Conservation (phyloP, 2,113 vertebrate species). For the Heptranchias perlo region DNA sequence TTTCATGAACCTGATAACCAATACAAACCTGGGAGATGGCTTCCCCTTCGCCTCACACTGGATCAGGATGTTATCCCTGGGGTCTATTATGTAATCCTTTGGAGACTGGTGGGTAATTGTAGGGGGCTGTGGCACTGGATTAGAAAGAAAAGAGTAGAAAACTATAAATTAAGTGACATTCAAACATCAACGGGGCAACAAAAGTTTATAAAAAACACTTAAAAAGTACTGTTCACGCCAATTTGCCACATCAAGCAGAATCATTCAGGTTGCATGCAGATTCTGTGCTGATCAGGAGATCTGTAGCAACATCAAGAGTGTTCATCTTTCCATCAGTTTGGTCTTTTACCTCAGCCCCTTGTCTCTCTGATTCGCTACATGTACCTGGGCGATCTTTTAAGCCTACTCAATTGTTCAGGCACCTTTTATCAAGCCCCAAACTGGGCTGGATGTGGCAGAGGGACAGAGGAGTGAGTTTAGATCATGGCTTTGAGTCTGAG, state of each 20-base stretch:
- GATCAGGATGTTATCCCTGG: conserved; percentile 88
- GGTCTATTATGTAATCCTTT: conserved; percentile 93
- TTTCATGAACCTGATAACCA: neutral
- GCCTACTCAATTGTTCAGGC: neutral
- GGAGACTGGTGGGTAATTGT: conserved; percentile 93
- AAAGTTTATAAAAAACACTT: neutral
- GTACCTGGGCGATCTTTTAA: neutral
- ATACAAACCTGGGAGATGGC: conserved; percentile 81
- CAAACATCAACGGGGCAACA: neutral
- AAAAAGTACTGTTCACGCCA: neutral
- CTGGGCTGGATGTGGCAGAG: neutral
- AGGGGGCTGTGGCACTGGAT: conserved; percentile 85
- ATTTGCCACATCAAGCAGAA: neutral
- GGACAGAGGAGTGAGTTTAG: neutral
- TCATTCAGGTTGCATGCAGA: neutral
- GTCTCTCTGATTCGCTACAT: neutral
- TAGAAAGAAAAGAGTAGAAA: conserved; percentile 40
- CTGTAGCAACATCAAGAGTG: neutral
- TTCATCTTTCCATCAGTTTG: neutral
- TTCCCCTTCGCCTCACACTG: conserved; percentile 94
- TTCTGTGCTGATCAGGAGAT: neutral
- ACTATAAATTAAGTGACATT: neutral
- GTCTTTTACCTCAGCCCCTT: neutral
- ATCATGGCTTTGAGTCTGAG: neutral
- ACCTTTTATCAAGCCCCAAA: neutral